Base-by-base conservation (phyloP, 2,797 vertebrate genomes). In the Octomys mimax region DNA sequence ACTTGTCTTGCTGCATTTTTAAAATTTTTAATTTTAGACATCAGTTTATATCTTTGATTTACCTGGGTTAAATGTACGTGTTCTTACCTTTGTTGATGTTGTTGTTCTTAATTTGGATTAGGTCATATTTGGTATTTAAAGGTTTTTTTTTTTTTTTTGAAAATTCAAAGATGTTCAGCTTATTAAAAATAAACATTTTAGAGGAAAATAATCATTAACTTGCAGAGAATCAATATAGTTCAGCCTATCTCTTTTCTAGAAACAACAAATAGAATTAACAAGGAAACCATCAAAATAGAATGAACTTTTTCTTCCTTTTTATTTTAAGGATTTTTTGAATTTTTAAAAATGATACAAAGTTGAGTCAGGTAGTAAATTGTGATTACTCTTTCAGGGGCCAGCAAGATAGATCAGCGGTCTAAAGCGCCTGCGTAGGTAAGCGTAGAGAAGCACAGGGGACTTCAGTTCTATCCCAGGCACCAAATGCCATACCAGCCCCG, bases 271-370 rank as follows among this genome's bases (percentile, higher is more conserved):
- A 93, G 33, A 89, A 66, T 16, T 64, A 84, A n/a, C 16, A 70
- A 94, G 22, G 39, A 92, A 96, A 83, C 36, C 36, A 85, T 81
- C 28, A 93, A 92, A 86, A 77, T n/a, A 42, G 82, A 77, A 91
- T 81, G 18, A 85, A 68, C 22, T 28, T 77, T 77, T 52, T 33
- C 11, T 73, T 73, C 19, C 16, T 57, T 18, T 42, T 42, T 42
- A 42, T 42, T 42, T 42, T 42, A 42, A 42, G 42, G 42, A 42
- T 42, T 97, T 87, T 91, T 62, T 82, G 16, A 90, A n/a, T 73
- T 59, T 92, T 70, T 18, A 70, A n/a, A 70, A 33, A 87, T 71
- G 64, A 73, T 73, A 31, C 11, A 66, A 28, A 89, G 49, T 52
- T 84, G n/a, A 92, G 19, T 61, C 18, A 61, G 42, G 6, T 71